Conservation (phyloP, 1,140 invertebrate genomes). For the Eupristina koningsbergeri region DNA sequence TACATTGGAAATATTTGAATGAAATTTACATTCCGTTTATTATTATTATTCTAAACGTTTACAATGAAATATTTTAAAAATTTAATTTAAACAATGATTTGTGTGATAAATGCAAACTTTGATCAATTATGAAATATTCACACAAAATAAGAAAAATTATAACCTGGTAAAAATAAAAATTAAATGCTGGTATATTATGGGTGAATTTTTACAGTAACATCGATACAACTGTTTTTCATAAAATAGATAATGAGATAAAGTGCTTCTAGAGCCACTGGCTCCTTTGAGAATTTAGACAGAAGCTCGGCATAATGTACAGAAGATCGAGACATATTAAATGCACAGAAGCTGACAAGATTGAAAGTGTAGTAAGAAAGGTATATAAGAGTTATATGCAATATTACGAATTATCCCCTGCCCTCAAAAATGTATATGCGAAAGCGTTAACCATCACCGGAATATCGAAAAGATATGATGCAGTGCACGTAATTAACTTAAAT, state of each 20-base stretch:
- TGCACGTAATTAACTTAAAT: constrained; percentile 46
- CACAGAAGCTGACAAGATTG: constrained; percentile 22
- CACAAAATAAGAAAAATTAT: no score
- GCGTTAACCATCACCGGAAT: constrained; percentile 68
- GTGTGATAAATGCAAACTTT: not conserved
- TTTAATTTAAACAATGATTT: not conserved
- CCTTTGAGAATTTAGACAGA: not conserved
- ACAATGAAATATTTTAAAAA: no score
- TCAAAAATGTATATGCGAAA: constrained; percentile 51
- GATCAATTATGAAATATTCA: no score
- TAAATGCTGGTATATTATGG: not conserved
- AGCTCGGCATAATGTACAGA: constrained; percentile 12
- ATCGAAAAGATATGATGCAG: constrained; percentile 60
- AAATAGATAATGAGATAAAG: not conserved
- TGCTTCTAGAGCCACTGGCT: constrained; percentile 1
- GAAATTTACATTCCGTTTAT: no score
- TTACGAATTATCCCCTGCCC: not conserved
- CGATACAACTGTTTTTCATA: not conserved
- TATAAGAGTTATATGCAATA: constrained; percentile 28
- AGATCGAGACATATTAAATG: constrained; percentile 24
- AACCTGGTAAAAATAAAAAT: not conserved
- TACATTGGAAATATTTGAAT: no score
- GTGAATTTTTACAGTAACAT: not conserved
- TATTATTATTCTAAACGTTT: no score
- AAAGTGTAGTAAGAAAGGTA: constrained; percentile 32